Evolutionary conservation across 2,888 invertebrate species (phyloP), one percentile per base, ranked within the genome.

Genomic region (Drosophila leonis): DNA sequence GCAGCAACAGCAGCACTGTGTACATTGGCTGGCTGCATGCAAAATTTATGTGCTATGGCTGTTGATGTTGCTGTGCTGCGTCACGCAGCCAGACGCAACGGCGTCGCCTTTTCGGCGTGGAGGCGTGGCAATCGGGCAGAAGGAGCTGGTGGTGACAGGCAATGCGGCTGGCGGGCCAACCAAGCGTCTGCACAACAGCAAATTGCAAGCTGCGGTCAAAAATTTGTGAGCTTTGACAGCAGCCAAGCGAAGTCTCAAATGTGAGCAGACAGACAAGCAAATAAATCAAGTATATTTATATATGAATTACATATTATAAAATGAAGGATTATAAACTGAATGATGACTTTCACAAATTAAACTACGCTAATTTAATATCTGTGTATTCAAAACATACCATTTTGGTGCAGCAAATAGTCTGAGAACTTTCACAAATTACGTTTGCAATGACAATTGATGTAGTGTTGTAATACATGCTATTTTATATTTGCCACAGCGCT

Each of bases 31-130:
- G 39, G 12, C 54, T 37, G 80, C 82, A 78, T 78, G 72, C 77
- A 76, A 78, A 81, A 88, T 89, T 85, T 87, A 85, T 87, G 83
- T 78, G 72, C 83, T 82, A 79, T 72, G 89, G 78, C 88, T 85
- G 86, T 82, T 80, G 83, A 66, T 72, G 70, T 65, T 64, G 62
- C 69, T 44, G 59, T 20, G 83, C 49, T 84, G 84, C 81, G 87
- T 86, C 87, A 86, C 76, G 81, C 87, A 67, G 72, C 88, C 90
- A 84, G 88, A 88, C 83, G 83, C 81, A 83, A 67, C 70, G 82
- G 82, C 86, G 80, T 69, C 84, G 61, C 51, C 65, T 62, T 52
- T 68, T 57, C 18, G 49, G 12, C 33, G 20, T 31, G 37, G 51
- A 33, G 51, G 49, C 39, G 29, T 52, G 42, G 35, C 37, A 18